Conservation (phyloP, 2,888 invertebrate genomes). For the Calameuta idolon region DNA sequence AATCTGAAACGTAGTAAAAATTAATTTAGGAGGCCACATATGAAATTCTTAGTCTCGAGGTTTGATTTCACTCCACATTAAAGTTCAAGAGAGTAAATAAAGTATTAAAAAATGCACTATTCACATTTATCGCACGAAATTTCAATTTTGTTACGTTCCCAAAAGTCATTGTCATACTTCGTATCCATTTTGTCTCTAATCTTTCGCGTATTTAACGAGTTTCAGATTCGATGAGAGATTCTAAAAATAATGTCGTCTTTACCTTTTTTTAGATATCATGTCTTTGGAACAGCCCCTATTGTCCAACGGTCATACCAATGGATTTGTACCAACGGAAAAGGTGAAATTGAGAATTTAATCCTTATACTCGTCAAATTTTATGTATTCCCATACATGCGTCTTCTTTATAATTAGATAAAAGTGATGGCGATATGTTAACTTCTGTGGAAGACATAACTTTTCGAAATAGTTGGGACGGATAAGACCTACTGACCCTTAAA, state of each 20-base stretch:
- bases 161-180: background rate
- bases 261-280: conserved; percentile 54
- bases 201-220: background rate
- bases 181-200: background rate
- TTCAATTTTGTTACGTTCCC: background rate
- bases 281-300: conserved; percentile 48
- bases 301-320: conserved; percentile 50
- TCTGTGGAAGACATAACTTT: no score
- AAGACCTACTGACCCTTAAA: no score
- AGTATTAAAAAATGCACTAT: background rate
- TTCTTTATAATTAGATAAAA: no score
- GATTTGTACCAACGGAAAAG: conserved; percentile 48
- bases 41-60: background rate
- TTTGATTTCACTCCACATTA: background rate
- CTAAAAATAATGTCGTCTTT: background rate
- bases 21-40: background rate
- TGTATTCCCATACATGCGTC: no score
- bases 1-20: background rate
- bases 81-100: no score
- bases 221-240: background rate
- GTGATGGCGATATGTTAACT: no score
- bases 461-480: no score
- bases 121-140: background rate
- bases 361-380: no score
- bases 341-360: conserved; percentile 27